Evolutionary conservation across 2,888 invertebrate species (phyloP).

Genomic region (Kuschelorhynchus macadamiae): DNA sequence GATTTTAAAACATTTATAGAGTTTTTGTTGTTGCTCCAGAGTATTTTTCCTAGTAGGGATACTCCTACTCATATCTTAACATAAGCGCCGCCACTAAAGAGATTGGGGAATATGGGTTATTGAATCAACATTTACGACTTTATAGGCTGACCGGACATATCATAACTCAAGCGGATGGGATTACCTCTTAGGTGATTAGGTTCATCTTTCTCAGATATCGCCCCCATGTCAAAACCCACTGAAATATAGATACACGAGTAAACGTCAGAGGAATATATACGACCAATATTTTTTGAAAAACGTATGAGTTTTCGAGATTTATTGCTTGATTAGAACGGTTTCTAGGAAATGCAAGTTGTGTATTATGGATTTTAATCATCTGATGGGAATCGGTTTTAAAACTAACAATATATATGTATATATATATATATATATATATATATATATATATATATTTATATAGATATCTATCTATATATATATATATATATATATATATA

Average conservation of each 20-base stretch:
- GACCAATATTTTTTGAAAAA: conserved; percentile 51
- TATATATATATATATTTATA: too few species aligned
- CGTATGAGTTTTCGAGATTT: conserved; percentile 47
- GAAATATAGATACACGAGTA: conserved; percentile 58
- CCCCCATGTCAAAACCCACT: conserved; percentile 60
- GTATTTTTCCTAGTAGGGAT: too few species aligned
- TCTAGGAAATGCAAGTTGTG: background rate
- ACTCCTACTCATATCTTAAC: too few species aligned
- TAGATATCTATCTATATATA: too few species aligned
- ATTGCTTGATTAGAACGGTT: conserved; percentile 12
- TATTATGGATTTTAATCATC: conserved; percentile 2
- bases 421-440: too few species aligned
- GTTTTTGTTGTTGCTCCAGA: too few species aligned
- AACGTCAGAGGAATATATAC: conserved; percentile 54
- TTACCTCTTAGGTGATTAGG: conserved; percentile 70
- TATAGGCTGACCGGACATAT: conserved; percentile 66
- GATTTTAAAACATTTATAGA: too few species aligned
- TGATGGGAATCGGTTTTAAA: too few species aligned
- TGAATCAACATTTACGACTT: conserved; percentile 67
- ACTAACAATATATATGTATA: too few species aligned
- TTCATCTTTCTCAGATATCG: conserved; percentile 67
- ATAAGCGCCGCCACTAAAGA: conserved; percentile 10
- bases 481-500: too few species aligned
- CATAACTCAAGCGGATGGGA: conserved; percentile 68
- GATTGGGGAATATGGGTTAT: conserved; percentile 60